These are phyloP conservation scores for Sebastes umbrosus DNA, from an alignment of 2,797 vertebrate species.

Conservation along the genomic window DNA sequence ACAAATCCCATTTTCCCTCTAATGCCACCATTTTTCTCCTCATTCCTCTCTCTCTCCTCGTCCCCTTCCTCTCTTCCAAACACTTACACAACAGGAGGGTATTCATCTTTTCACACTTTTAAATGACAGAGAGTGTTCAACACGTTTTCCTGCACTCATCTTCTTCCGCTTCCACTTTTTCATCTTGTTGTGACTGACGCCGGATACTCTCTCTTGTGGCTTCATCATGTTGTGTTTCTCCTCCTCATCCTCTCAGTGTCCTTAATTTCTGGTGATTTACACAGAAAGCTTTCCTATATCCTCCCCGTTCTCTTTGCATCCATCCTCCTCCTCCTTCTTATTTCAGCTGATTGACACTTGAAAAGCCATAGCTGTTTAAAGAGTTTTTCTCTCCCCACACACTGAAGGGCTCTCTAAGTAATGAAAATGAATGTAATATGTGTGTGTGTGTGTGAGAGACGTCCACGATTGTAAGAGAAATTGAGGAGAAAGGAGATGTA, in stretches of 20 bases:
- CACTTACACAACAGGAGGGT: slow-evolving; percentile 19
- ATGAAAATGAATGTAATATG: slow-evolving; percentile 31
- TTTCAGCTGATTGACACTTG: slow-evolving; percentile 46
- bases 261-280: slow-evolving; percentile 42
- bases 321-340: not conserved
- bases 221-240: slow-evolving; percentile 17
- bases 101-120: slow-evolving; percentile 22
- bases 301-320: slow-evolving; percentile 12
- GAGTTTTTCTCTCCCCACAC: slow-evolving; percentile 22
- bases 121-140: slow-evolving; percentile 34
- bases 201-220: slow-evolving; percentile 10
- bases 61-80: not conserved
- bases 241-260: not conserved
- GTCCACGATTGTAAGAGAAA: not conserved
- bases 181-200: slow-evolving; percentile 29
- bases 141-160: not conserved
- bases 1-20: slow-evolving; percentile 34
- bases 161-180: slow-evolving; percentile 13
- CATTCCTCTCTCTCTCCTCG: not conserved
- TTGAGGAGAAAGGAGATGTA: slow-evolving; percentile 15
- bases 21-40: slow-evolving; percentile 12
- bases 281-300: slow-evolving; percentile 4
- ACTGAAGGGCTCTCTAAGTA: slow-evolving; percentile 37
- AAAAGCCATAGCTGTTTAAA: slow-evolving; percentile 33
- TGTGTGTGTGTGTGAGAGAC: not conserved